Conservation (phyloP, 2,113 vertebrate species). For the Gymnorhina tibicen region DNA sequence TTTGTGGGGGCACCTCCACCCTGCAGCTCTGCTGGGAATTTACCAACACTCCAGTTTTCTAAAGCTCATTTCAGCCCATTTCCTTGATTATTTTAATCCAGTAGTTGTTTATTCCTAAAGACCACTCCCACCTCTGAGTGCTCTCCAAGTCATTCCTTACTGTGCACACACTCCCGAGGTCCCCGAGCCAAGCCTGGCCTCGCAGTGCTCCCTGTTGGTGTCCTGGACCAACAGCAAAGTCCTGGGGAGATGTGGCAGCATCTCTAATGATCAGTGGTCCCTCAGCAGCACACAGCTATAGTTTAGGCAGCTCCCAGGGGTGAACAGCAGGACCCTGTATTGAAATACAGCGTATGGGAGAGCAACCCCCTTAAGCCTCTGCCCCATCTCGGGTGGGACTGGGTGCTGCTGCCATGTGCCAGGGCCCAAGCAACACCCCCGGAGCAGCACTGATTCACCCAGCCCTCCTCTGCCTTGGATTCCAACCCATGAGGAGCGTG, state of each 20-base stretch:
- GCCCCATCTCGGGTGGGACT: not conserved
- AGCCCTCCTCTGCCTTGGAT: not conserved
- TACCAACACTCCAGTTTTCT: not conserved
- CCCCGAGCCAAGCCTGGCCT: not conserved
- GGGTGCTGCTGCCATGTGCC: not conserved
- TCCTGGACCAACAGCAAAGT: not conserved
- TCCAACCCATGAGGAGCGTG: accelerated
- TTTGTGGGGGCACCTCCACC: not conserved
- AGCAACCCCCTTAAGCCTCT: not conserved
- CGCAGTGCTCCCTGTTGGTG: not conserved
- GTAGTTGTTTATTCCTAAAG: not conserved
- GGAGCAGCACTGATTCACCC: not conserved
- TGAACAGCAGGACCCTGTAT: not conserved
- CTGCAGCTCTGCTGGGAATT: not conserved
- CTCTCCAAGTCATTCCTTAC: not conserved
- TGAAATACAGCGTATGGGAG: not conserved
- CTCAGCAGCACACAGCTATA: not conserved
- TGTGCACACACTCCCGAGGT: accelerated
- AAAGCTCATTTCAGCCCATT: not conserved
- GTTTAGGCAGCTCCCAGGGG: not conserved
- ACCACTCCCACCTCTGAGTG: not conserved
- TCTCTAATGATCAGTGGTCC: not conserved
- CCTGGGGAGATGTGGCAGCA: not conserved
- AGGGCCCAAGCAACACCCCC: not conserved
- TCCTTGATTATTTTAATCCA: constrained; percentile 25